Evolutionary conservation across 2,113 vertebrate genomes (phyloP).

Genomic region (Anhinga anhinga): DNA sequence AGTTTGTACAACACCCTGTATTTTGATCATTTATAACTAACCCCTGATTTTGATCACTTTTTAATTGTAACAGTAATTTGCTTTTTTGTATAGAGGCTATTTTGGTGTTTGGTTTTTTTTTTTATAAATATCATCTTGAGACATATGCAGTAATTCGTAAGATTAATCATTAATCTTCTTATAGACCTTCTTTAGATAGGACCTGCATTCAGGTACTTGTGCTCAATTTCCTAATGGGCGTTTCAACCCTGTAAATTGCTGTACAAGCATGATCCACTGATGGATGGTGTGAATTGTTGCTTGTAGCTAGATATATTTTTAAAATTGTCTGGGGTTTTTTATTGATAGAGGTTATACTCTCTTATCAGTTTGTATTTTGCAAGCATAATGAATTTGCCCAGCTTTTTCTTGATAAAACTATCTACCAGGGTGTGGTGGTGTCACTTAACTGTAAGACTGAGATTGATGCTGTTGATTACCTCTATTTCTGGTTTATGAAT

Average conservation of each 20-base stretch:
- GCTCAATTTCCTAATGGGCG: neutral
- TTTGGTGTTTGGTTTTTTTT: neutral
- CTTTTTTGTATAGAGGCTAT: neutral
- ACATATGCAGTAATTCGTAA: neutral
- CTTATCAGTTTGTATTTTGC: neutral
- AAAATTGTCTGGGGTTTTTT: neutral
- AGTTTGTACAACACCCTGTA: neutral
- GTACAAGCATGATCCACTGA: neutral
- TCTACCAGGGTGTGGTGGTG: neutral
- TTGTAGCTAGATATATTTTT: neutral
- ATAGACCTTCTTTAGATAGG: neutral
- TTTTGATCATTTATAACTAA: no score
- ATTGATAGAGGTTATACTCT: neutral
- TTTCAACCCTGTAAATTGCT: neutral
- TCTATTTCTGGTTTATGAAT: neutral
- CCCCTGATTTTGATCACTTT: neutral
- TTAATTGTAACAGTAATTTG: neutral
- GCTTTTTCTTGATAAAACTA: neutral
- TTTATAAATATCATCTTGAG: neutral
- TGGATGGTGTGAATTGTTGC: neutral
- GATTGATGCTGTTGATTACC: neutral
- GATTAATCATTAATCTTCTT: neutral
- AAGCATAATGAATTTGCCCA: neutral
- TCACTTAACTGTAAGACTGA: neutral
- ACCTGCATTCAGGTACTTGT: neutral